Evolutionary conservation across 2,797 vertebrate genomes (phyloP).

Genomic region (Hydrolagus colliei): DNA sequence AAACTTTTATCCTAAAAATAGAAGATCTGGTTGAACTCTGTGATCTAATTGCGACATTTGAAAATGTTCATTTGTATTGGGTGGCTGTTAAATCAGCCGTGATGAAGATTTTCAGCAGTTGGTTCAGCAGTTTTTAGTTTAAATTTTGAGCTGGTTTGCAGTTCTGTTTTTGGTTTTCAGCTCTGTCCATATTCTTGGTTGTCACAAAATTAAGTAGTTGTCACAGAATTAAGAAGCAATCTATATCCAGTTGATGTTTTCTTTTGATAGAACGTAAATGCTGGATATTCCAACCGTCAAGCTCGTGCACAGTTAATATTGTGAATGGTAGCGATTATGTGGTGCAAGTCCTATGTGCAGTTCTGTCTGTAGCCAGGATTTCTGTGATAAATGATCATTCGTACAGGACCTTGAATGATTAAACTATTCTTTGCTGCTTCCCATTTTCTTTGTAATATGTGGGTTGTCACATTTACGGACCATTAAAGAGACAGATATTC

Average conservation of each 20-base stretch:
- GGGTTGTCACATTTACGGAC: background rate
- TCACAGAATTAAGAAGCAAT: background rate
- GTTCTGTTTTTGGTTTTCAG: background rate
- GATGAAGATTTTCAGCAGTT: background rate
- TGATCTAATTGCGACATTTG: background rate
- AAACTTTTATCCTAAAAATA: background rate
- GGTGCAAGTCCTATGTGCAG: constrained; percentile 11
- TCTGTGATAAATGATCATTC: constrained; percentile 48
- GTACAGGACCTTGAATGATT: constrained; percentile 44
- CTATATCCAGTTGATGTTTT: background rate
- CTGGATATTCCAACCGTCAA: constrained; percentile 37
- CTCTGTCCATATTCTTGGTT: background rate
- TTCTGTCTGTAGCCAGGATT: constrained; percentile 32
- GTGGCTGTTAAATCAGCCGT: background rate
- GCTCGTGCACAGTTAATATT: constrained; percentile 34
- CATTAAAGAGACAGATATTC: background rate
- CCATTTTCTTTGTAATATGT: constrained; percentile 18
- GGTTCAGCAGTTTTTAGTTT: background rate
- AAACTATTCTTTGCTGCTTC: constrained; percentile 19
- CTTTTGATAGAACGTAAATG: background rate
- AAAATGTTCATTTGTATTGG: background rate
- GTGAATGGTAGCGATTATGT: background rate
- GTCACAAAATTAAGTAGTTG: background rate
- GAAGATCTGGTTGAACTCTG: background rate
- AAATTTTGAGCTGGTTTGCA: background rate